Evolutionary conservation across 2,888 invertebrate genomes (phyloP).

Genomic region (Volucella bombylans): DNA sequence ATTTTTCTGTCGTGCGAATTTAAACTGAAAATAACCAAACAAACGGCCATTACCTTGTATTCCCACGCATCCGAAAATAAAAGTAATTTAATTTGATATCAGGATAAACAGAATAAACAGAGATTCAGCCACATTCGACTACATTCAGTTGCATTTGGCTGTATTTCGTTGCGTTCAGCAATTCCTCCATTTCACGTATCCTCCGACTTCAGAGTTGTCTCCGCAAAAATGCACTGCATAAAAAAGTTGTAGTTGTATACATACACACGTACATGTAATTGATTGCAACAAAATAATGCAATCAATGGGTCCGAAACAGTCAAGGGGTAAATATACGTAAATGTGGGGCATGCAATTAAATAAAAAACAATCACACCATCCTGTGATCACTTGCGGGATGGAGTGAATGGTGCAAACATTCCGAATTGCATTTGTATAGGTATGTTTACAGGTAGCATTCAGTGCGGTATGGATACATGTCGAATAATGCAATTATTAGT

Average conservation of each 20-base stretch:
- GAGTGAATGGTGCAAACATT: too few species aligned
- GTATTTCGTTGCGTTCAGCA: too few species aligned
- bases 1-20: neutral
- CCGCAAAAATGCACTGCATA: too few species aligned
- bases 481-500: conserved; percentile 7
- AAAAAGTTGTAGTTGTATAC: too few species aligned
- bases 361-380: conserved; percentile 4
- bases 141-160: too few species aligned
- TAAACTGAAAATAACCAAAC: neutral
- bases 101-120: neutral
- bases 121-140: too few species aligned
- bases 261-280: neutral
- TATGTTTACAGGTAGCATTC: too few species aligned
- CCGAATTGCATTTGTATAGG: too few species aligned
- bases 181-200: too few species aligned
- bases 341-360: neutral
- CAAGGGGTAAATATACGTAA: neutral
- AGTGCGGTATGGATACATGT: neutral
- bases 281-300: conserved; percentile 16
- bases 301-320: conserved; percentile 1
- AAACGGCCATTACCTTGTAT: neutral
- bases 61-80: neutral
- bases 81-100: conserved; percentile 11
- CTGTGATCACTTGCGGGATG: too few species aligned
- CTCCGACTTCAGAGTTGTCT: too few species aligned